Evolutionary conservation across 1,140 invertebrate genomes (phyloP), one percentile per base, ranked within the genome.

Genomic region (Drosophila teissieri): DNA sequence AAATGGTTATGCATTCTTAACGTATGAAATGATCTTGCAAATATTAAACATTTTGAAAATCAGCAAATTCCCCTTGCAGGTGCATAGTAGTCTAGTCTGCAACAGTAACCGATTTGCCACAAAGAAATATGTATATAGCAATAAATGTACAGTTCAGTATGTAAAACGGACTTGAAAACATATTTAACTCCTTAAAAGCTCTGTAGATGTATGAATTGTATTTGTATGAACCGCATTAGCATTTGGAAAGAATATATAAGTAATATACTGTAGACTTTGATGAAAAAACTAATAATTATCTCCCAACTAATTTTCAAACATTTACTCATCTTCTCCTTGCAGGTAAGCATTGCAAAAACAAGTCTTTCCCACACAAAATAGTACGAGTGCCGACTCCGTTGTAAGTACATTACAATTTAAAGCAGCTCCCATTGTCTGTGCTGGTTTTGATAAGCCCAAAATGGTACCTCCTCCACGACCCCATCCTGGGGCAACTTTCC

Each of bases 331-430:
- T 46, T 45, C 7, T 82, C 46, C 22, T 86, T 86, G 4, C 61
- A 86, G 83, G 83, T 86, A 86, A 86, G 83, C 79, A 80, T 56
- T 17, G 15, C 36, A 31, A 10, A 8, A 34, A 15, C 40, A 31
- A 19, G 39, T 12, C 7, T 8, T 4, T 24, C 11, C 46, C 7
- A 2, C n/a, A 8, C 34, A 36, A 49, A 64, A 8, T 31, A 45
- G 31, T 46, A 14, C 10, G 40, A 44, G 53, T 37, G 54, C 44
- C 12, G 31, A n/a, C 11, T 19, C 14, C 34, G n/a, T 48, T 34
- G 78, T 82, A 60, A 75, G 79, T 78, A 78, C 51, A 48, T 39
- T 52, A 39, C 39, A 31, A 19, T 55, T 44, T 34, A 22, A 37
- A 39, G 22, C 34, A 57, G 36, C 39, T 40, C 24, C 68, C 45